Evolutionary conservation across 2,888 invertebrate species (phyloP).

Genomic region (Ommatoiulus sabulosus): DNA sequence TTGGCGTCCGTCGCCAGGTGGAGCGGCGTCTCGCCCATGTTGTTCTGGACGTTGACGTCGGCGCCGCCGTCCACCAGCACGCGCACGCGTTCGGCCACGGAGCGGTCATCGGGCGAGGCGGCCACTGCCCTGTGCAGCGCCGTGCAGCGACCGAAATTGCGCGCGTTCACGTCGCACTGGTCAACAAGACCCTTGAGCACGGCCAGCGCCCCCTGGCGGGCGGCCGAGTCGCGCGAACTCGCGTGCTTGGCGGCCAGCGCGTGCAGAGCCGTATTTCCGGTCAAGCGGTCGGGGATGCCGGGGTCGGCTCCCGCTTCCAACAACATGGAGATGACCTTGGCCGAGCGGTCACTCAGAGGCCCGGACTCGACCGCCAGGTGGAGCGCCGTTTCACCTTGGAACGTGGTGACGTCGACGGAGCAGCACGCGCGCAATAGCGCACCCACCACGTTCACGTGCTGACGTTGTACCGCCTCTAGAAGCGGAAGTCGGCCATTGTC

Average conservation of each 20-base stretch:
- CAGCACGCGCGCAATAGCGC: conserved; percentile 58
- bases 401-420: conserved; percentile 59
- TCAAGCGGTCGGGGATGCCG: conserved; percentile 59
- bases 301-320: conserved; percentile 60
- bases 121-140: conserved; percentile 59
- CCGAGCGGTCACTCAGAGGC: conserved; percentile 53
- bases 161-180: conserved; percentile 58
- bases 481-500: conserved; percentile 60
- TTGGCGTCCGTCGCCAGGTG: conserved; percentile 60
- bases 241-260: conserved; percentile 58
- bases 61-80: conserved; percentile 59
- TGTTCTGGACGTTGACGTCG: conserved; percentile 60
- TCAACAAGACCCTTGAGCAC: conserved; percentile 55
- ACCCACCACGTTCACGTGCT: conserved; percentile 58
- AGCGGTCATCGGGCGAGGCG: conserved; percentile 54
- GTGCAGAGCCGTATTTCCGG: conserved; percentile 61
- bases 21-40: conserved; percentile 60
- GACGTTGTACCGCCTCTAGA: conserved; percentile 60
- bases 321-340: conserved; percentile 58
- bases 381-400: conserved; percentile 61
- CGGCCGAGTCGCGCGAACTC: conserved; percentile 50
- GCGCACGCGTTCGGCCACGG: conserved; percentile 57
- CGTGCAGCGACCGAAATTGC: conserved; percentile 59
- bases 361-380: conserved; percentile 60
- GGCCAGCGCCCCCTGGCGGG: conserved; percentile 55